A percentile compares a stretch with the other conserved stretches of the same genome.
phyloP scores from a whole-genome alignment of 1,140 invertebrate species.

The Hypothenemus hampei region DNA sequence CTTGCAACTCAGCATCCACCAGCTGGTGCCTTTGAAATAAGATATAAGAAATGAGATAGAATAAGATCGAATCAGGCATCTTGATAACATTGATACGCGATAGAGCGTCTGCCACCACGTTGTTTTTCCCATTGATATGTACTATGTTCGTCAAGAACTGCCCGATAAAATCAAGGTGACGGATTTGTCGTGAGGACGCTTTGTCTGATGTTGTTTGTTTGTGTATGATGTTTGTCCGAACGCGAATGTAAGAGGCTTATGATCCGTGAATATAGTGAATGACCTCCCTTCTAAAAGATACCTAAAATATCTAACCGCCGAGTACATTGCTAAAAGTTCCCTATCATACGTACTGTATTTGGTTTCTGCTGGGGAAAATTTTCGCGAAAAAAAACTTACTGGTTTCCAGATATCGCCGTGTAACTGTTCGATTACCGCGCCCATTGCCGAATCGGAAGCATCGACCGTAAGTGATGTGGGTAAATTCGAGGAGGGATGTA shows the following conservation, averaged over 20 bases:
- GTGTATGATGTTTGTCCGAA: not conserved
- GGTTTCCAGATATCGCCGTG: not conserved
- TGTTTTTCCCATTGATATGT: not conserved
- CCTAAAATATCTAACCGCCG: not conserved
- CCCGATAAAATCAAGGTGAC: not conserved
- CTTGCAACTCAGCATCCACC: not conserved
- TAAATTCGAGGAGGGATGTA: not conserved
- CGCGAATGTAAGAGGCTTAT: not conserved
- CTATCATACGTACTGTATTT: not conserved
- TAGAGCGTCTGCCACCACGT: not conserved
- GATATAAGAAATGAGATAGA: not conserved
- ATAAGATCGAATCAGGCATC: not conserved
- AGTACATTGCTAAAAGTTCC: constrained; percentile 14
- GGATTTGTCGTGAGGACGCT: too few species aligned
- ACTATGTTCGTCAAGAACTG: not conserved
- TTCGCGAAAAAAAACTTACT: not conserved
- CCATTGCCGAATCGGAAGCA: not conserved
- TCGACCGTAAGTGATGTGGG: not conserved
- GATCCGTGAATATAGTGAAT: not conserved
- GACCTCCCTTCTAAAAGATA: not conserved
- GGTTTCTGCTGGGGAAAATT: not conserved
- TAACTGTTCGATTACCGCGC: not conserved
- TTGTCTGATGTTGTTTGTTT: not conserved
- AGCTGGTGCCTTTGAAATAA: not conserved
- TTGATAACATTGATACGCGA: not conserved